Evolutionary conservation across 2,888 invertebrate species (phyloP), one percentile per base, ranked within the genome.

Genomic region (Peribatodes rhomboidaria): DNA sequence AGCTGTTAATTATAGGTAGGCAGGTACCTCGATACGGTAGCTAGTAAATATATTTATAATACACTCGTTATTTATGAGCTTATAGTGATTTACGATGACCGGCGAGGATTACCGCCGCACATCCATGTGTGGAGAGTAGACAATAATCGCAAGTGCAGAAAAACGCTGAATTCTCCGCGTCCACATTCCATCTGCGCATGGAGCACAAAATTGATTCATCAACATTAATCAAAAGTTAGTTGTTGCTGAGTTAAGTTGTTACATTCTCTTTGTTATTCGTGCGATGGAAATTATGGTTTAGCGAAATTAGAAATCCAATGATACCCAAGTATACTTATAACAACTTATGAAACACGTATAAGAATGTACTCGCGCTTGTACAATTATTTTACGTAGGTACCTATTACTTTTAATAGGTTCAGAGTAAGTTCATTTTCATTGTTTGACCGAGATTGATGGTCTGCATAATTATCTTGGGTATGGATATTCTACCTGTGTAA

Each of bases 171-270:
- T 54, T 62, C 63, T 61, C 35, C 14, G 54, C 16, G 18, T 10
- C 54, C 61, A 14, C 67, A 69, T 74, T 70, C 67, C 55, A 42
- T 42, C 37, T 33, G 60, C 54, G 62, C 66, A 67, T 13, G 31
- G 47, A 68, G 35, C 66, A 69, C 62, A 54, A 62, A 60, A 70
- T 70, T 68, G 70, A 68, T 71, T 69, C 55, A 71, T 71, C 68
- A 67, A 49, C 66, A 69, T 71, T 58, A 64, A 69, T 71, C 68
- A 68, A 69, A 65, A 55, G 42, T 49, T 14, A 35, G 60, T 42
- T 55, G 57, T 39, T 47, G 53, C 55, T 27, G 41, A 35, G 47
- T 20, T 20, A 8, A 44, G 13, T 7, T 20, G 13, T 20, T 20
- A 20, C 14, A 8, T 10, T 20, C 11, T 47, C 31, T n/a, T 20